Conservation (phyloP, 1,140 invertebrate species). For the Drosophila serrata region DNA sequence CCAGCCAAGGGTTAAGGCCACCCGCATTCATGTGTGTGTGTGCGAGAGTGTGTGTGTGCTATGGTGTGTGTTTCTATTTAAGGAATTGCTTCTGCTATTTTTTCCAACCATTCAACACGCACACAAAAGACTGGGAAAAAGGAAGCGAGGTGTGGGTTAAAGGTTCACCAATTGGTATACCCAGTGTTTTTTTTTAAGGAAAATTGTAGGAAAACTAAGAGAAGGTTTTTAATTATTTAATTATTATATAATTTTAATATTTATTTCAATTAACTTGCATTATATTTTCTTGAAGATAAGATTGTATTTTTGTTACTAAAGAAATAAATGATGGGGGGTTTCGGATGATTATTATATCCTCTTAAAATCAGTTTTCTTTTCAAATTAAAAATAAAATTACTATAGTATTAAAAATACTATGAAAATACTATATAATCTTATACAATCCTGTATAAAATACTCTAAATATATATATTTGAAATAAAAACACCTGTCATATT, state of each 20-base stretch:
- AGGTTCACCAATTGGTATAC: constrained; percentile 10
- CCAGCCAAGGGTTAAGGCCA: constrained; percentile 46
- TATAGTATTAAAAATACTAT: background rate
- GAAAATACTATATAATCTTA: no score
- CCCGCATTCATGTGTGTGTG: constrained; percentile 4
- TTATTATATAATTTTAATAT: background rate
- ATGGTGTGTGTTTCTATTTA: constrained; percentile 44
- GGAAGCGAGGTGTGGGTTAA: background rate
- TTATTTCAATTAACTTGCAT: background rate
- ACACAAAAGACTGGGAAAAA: constrained; percentile 1
- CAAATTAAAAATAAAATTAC: background rate
- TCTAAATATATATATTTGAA: no score
- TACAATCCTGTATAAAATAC: no score
- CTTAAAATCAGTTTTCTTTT: background rate
- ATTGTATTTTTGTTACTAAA: background rate
- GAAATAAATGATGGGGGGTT: background rate
- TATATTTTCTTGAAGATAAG: background rate
- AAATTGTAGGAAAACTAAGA: background rate
- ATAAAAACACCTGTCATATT: background rate
- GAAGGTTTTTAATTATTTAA: background rate
- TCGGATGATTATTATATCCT: background rate
- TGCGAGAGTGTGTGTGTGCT: constrained; percentile 2
- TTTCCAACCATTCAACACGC: constrained; percentile 29
- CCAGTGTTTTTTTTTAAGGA: background rate
- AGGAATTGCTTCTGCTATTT: constrained; percentile 45